Evolutionary conservation across 2,797 vertebrate species (phyloP).

Genomic region (Aldrovandia affinis): DNA sequence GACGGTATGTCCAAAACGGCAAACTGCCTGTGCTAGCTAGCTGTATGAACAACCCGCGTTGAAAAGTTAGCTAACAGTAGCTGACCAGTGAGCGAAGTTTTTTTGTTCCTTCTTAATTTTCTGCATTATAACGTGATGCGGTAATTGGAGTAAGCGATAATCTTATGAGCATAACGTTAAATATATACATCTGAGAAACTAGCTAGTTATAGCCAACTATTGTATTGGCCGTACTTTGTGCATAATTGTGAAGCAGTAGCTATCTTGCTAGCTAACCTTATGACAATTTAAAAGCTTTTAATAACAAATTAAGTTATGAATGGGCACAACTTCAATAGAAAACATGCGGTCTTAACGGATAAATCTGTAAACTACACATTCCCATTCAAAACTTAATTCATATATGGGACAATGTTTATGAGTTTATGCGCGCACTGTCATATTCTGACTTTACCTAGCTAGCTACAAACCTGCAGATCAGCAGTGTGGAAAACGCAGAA

Average conservation of each 20-base stretch:
- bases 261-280: neutral
- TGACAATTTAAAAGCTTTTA: neutral
- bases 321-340: neutral
- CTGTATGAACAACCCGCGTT: conserved; percentile 31
- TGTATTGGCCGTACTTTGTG: neutral
- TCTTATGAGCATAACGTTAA: neutral
- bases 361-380: neutral
- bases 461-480: neutral
- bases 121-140: neutral
- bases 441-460: neutral
- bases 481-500: conserved; percentile 12
- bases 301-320: neutral
- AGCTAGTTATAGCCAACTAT: neutral
- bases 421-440: neutral
- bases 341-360: neutral
- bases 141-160: neutral
- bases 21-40: conserved; percentile 8
- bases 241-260: neutral
- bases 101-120: neutral
- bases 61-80: conserved; percentile 35
- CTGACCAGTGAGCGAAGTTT: conserved; percentile 30
- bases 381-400: neutral
- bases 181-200: neutral
- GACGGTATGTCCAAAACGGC: conserved; percentile 3
- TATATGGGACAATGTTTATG: neutral